phyloP scores from a whole-genome alignment of 35 echinoderm and acorn worm genomes.

The Lytechinus variegatus region DNA sequence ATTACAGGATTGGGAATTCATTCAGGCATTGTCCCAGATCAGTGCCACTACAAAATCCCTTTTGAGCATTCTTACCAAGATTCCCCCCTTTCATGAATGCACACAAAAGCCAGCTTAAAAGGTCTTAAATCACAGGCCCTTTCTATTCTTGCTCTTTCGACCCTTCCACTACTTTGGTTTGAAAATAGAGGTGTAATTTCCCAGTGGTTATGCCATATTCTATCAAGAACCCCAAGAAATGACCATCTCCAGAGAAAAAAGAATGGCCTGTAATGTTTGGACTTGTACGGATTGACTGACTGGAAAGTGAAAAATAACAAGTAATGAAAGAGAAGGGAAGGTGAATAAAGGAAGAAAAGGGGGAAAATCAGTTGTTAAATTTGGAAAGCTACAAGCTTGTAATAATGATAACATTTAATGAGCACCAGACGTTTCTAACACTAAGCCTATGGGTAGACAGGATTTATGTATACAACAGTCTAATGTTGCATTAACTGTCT shows the following conservation, averaged over 20 bases:
- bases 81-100: background rate
- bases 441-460: no score
- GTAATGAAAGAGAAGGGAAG: background rate
- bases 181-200: background rate
- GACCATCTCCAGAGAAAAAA: background rate
- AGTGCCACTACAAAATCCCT: background rate
- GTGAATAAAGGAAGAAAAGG: no score
- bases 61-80: background rate
- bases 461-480: no score
- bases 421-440: no score
- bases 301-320: background rate
- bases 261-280: background rate
- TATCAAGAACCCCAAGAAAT: background rate
- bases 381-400: no score
- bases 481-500: no score
- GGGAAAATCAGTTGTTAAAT: no score
- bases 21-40: background rate
- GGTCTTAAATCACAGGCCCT: constrained; percentile 24
- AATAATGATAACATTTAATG: no score
- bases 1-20: background rate
- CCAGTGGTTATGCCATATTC: background rate
- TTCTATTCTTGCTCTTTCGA: background rate
- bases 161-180: background rate
- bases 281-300: background rate
- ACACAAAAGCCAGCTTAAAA: background rate